Percentiles rank a stretch among this genome's conserved stretches.
Conservation (phyloP, 2,113 vertebrate species). For the Kryptolebias marmoratus region DNA sequence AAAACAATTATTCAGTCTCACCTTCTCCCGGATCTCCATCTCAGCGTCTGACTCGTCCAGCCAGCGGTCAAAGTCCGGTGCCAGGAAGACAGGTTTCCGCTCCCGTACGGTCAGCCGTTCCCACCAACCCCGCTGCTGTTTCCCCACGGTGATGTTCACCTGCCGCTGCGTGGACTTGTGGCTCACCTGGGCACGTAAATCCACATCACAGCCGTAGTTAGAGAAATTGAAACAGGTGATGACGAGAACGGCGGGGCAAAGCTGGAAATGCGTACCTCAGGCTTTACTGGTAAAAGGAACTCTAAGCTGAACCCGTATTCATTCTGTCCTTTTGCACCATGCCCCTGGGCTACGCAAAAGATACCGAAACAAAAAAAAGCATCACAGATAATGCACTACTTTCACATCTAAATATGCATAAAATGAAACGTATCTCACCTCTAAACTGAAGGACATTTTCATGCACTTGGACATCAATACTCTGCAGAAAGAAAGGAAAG, state of each 20-base stretch:
- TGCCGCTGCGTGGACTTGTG: constrained; percentile 90
- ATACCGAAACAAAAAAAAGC: neutral
- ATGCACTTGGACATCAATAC: constrained; percentile 83
- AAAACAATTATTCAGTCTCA: constrained; percentile 39
- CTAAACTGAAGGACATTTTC: constrained; percentile 89
- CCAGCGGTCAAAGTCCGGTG: constrained; percentile 96
- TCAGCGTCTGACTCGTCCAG: constrained; percentile 96
- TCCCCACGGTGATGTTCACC: constrained; percentile 89
- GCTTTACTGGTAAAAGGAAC: constrained; percentile 87
- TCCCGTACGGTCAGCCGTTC: constrained; percentile 88
- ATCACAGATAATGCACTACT: neutral
- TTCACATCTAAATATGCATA: neutral
- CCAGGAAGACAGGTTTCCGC: constrained; percentile 89
- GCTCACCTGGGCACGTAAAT: constrained; percentile 73
- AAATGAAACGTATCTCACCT: constrained; percentile 77
- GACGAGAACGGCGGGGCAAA: neutral
- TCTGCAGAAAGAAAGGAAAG: constrained; percentile 73
- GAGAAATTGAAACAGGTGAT: neutral
- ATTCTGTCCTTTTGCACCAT: constrained; percentile 94
- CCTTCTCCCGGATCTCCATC: constrained; percentile 93
- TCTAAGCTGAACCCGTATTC: constrained; percentile 92
- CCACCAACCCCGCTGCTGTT: constrained; percentile 91
- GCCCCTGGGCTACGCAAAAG: constrained; percentile 86
- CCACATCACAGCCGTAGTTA: neutral
- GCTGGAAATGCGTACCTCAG: constrained; percentile 79